Evolutionary conservation across 2,888 invertebrate genomes (phyloP).

Genomic region (Trypoxylon attenuatum): DNA sequence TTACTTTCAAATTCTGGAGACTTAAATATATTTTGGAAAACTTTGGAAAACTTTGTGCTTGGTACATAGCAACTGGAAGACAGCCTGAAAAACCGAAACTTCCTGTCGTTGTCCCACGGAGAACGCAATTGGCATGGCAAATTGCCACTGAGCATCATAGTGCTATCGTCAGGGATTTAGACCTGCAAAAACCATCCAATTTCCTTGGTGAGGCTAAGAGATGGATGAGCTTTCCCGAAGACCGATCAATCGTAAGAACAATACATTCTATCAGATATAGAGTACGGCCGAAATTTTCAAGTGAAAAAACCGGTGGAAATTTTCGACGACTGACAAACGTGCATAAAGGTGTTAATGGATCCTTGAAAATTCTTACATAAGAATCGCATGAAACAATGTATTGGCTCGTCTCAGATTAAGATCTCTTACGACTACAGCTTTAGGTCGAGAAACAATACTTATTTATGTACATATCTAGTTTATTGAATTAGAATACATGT

Average conservation of each 20-base stretch:
- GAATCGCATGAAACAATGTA: not conserved
- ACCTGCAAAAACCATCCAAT: constrained; percentile 74
- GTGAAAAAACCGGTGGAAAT: not conserved
- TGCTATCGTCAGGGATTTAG: constrained; percentile 75
- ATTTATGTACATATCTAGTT: too few species aligned
- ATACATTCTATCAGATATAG: not conserved
- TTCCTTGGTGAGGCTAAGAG: constrained; percentile 79
- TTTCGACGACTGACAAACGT: too few species aligned
- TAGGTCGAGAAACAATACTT: too few species aligned
- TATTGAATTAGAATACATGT: too few species aligned
- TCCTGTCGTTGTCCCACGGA: constrained; percentile 47
- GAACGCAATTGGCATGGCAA: constrained; percentile 75
- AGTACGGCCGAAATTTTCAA: not conserved
- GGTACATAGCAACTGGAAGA: constrained; percentile 68
- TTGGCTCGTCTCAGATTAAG: too few species aligned
- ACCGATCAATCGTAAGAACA: constrained; percentile 78
- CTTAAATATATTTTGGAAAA: constrained; percentile 63
- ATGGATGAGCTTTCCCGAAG: constrained; percentile 80
- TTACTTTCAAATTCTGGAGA: not conserved
- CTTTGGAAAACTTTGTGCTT: too few species aligned
- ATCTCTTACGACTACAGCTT: too few species aligned
- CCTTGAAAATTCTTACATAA: not conserved
- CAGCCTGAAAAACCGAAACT: constrained; percentile 40
- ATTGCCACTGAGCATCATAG: constrained; percentile 78
- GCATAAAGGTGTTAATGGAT: too few species aligned